A percentile compares a stretch with the other conserved stretches of the same genome.
These are phyloP conservation scores for Himalopsyche anomala DNA, from an alignment of 2,888 invertebrate genomes.

Conservation along the genomic window DNA sequence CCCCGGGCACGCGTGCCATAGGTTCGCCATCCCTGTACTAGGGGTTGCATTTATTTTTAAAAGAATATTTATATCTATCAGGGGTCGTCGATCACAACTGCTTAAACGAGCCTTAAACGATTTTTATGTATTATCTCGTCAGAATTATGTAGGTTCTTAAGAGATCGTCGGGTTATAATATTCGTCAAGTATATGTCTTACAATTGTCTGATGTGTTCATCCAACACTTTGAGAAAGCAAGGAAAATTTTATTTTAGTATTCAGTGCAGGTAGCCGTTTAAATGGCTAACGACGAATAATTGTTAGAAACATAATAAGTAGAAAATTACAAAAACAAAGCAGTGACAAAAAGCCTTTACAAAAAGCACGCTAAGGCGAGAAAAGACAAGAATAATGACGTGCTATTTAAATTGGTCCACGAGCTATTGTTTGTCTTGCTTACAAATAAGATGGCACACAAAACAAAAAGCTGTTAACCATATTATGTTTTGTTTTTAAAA, in stretches of 20 bases:
- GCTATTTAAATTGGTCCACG: slow-evolving; percentile 49
- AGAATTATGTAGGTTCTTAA: too few relatives aligned
- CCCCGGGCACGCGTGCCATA: too few relatives aligned
- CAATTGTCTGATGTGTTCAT: too few relatives aligned
- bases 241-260: neutral
- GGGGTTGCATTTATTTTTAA: too few relatives aligned
- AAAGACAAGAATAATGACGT: slow-evolving; percentile 42
- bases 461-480: neutral
- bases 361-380: slow-evolving; percentile 31
- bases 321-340: slow-evolving; percentile 44
- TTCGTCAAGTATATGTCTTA: too few relatives aligned
- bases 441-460: neutral
- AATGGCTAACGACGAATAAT: slow-evolving; percentile 37
- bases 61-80: too few relatives aligned
- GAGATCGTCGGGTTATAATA: too few relatives aligned
- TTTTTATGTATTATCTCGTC: too few relatives aligned
- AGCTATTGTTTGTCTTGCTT: neutral
- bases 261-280: slow-evolving; percentile 33
- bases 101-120: too few relatives aligned
- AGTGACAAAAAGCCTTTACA: slow-evolving; percentile 8
- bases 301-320: slow-evolving; percentile 37
- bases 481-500: neutral
- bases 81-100: too few relatives aligned
- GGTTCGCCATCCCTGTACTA: too few relatives aligned
- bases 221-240: neutral